Percentiles rank a stretch among this genome's conserved stretches.
Conservation (phyloP, 2,888 invertebrate species). For the Prenolepis imparis region DNA sequence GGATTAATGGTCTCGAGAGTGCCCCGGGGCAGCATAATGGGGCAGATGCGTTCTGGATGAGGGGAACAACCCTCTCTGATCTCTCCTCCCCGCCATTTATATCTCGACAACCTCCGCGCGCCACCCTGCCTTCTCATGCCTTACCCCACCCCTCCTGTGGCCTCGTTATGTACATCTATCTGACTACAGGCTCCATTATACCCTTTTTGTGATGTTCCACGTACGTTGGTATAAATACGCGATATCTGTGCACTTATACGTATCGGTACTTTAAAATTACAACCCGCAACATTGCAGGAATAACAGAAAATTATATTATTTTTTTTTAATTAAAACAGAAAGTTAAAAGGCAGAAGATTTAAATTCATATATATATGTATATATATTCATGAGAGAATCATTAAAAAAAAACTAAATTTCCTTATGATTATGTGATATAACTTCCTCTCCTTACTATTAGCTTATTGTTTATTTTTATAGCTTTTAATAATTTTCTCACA, state of each 20-base stretch:
- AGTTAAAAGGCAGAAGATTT: slow-evolving; percentile 14
- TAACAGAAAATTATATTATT: slow-evolving; percentile 7
- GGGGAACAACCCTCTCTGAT: slow-evolving; percentile 65
- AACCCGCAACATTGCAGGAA: slow-evolving; percentile 17
- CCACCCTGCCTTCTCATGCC: slow-evolving; percentile 47
- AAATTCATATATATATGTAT: neutral
- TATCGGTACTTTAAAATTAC: slow-evolving; percentile 30
- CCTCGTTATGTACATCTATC: slow-evolving; percentile 85
- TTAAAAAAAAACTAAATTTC: neutral
- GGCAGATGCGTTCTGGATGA: slow-evolving; percentile 84
- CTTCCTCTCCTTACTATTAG: neutral
- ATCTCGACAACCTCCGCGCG: slow-evolving; percentile 60
- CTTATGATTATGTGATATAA: neutral
- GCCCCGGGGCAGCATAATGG: slow-evolving; percentile 84
- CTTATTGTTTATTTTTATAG: neutral
- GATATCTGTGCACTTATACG: slow-evolving; percentile 41
- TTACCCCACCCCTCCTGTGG: slow-evolving; percentile 68
- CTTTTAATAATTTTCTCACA: neutral
- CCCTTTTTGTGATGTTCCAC: slow-evolving; percentile 81
- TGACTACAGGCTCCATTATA: slow-evolving; percentile 83
- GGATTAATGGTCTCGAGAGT: slow-evolving; percentile 86
- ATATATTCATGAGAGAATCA: neutral
- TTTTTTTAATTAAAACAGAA: neutral
- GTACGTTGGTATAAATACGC: slow-evolving; percentile 66
- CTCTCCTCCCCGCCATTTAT: slow-evolving; percentile 64